phyloP scores from a whole-genome alignment of 1,140 invertebrate species.

The Latrodectus geometricus region DNA sequence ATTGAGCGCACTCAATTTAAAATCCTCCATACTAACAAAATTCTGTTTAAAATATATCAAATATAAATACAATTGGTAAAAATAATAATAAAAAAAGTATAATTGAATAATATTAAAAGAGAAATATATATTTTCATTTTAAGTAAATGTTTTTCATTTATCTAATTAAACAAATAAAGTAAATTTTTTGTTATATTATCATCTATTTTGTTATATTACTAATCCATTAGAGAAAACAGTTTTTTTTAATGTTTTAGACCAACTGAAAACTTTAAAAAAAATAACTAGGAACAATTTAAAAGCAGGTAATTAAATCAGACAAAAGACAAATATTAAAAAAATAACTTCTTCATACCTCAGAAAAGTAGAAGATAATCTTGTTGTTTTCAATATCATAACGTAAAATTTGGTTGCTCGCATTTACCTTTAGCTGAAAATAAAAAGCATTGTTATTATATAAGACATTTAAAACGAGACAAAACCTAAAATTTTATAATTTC shows the following conservation, averaged over 20 bases:
- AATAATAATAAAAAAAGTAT: too few relatives aligned
- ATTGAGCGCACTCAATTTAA: too few relatives aligned
- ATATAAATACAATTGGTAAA: too few relatives aligned
- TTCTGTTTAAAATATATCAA: too few relatives aligned
- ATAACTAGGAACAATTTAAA: not conserved
- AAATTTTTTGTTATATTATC: too few relatives aligned
- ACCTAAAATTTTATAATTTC: not conserved
- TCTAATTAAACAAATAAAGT: too few relatives aligned
- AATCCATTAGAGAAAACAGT: not conserved
- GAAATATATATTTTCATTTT: too few relatives aligned
- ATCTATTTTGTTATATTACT: not conserved
- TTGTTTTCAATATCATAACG: conserved; percentile 51
- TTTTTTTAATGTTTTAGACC: not conserved
- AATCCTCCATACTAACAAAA: too few relatives aligned
- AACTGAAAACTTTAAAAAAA: not conserved
- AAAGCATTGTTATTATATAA: not conserved
- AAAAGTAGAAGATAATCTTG: conserved; percentile 52
- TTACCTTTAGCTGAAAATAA: not conserved
- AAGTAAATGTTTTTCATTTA: too few relatives aligned
- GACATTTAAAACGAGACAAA: too few relatives aligned
- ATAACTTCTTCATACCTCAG: conserved; percentile 34
- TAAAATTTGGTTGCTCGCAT: not conserved
- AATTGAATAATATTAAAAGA: too few relatives aligned
- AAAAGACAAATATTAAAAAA: not conserved
- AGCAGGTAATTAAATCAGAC: not conserved